Base-by-base conservation (phyloP, 2,888 invertebrate species). In the Urechis unicinctus region DNA sequence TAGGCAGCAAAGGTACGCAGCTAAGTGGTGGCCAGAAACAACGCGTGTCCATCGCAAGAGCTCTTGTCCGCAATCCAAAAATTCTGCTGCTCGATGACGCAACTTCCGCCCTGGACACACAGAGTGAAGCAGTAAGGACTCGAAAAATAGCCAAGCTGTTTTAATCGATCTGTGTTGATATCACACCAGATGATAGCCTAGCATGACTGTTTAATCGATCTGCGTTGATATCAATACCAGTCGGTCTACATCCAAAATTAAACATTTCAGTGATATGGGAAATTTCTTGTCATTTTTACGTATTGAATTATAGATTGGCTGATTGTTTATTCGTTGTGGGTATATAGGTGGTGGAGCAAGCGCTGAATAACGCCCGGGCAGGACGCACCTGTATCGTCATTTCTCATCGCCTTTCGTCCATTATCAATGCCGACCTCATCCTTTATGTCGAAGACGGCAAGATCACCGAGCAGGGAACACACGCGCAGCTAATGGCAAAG, bases 31-130 rank as follows among this genome's bases (percentile, higher is more conserved):
- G 80, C 41, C 79, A 79, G 62, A 78, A 78, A 53, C 74, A 74
- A 56, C 58, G 74, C 25, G 69, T 74, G 4, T 90, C 90, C 17
- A 89, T 91, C 58, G 91, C 91, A 0, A 80, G 91, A 49, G 90
- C 90, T 0, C 72, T 91, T 53, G 85, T 91, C 0, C 62, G 78
- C 49, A 81, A 82, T 67, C 83, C 83, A 1, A 78, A 78, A 65
- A 75, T 84, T 45, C 71, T 85, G 3, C 73, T 85, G 13, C 70
- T 85, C 45, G 85, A 78, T 59, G 78, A 78, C 59, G 78, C 78
- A 2, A 78, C 78, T 3, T 77, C 77, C 25, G 78, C 78, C 22
- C 61, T 78, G 44, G 78, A 78, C 61, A 68, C 74, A 3, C 73
- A 77, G 58, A 77, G 75, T 59, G 78, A 78, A 69, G 63, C 68